phyloP scores from a whole-genome alignment of 2,797 vertebrate genomes.

The Echiichthys vipera region DNA sequence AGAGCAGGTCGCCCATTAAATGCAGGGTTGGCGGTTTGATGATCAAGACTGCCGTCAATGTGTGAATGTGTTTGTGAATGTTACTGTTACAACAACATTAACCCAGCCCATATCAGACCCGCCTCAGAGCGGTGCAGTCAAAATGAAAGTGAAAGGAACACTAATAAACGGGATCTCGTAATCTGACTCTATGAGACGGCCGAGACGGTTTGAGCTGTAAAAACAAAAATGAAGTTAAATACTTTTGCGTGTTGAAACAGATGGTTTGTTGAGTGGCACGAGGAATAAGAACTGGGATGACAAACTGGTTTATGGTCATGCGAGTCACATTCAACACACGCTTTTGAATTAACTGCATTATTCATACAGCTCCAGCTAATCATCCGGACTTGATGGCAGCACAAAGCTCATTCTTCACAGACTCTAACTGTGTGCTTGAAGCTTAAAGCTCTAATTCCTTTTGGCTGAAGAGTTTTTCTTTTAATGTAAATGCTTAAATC shows the following conservation, averaged over 20 bases:
- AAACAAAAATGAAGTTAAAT: not conserved
- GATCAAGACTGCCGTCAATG: not conserved
- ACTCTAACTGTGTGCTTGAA: not conserved
- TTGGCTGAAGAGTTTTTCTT: not conserved
- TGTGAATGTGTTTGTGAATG: not conserved
- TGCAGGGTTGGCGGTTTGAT: rapidly evolving
- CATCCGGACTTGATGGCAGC: not conserved
- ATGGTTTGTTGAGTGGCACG: not conserved
- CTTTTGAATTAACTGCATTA: constrained; percentile 1
- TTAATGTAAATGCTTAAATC: not conserved
- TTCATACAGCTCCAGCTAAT: constrained; percentile 19
- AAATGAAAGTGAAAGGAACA: constrained; percentile 67
- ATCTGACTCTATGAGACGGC: too few species aligned
- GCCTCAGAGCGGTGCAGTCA: not conserved
- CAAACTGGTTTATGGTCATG: not conserved
- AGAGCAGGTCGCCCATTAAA: not conserved
- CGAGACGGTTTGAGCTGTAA: not conserved
- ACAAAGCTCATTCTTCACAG: constrained; percentile 1
- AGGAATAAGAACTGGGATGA: not conserved
- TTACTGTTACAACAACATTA: not conserved
- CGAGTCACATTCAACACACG: not conserved
- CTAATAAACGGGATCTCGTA: too few species aligned
- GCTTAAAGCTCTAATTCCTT: constrained; percentile 2
- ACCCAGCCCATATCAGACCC: rapidly evolving
- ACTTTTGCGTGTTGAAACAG: constrained; percentile 7